Conservation (phyloP, 2,888 invertebrate genomes). For the Periphyllus acericola region DNA sequence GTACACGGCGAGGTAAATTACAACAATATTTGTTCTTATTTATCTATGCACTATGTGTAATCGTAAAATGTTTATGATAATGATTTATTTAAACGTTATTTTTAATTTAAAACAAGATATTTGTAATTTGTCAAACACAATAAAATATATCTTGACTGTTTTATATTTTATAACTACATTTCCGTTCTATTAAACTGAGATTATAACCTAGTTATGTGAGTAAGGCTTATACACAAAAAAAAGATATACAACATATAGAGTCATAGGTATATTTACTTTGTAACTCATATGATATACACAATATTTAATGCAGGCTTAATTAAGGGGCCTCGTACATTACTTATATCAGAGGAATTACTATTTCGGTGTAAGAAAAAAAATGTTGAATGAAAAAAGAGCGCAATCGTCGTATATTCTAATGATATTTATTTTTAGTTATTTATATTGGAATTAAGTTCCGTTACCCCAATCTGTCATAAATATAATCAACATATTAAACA, state of each 20-base stretch:
- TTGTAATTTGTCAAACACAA: not conserved
- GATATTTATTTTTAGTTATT: too few species aligned
- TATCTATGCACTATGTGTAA: not conserved
- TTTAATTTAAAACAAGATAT: conserved; percentile 9
- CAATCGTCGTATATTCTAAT: too few species aligned
- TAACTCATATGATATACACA: not conserved
- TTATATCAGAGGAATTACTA: too few species aligned
- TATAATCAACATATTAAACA: too few species aligned
- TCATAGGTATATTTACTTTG: not conserved
- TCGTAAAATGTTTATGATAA: not conserved
- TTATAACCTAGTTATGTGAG: not conserved
- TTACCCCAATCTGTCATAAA: too few species aligned
- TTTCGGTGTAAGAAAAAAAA: too few species aligned
- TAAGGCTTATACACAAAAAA: not conserved
- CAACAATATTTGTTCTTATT: conserved; percentile 33
- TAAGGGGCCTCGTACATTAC: too few species aligned
- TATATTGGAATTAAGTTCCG: too few species aligned
- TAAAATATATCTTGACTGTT: not conserved
- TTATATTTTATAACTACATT: not conserved
- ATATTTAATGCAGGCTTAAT: too few species aligned
- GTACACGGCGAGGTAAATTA: not conserved
- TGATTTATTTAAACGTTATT: conserved; percentile 18
- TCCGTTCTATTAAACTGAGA: not conserved
- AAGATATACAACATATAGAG: not conserved
- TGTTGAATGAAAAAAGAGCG: too few species aligned